A percentile compares a stretch with the other conserved stretches of the same genome.
phyloP scores from a whole-genome alignment of 2,113 vertebrate species.

The Columba janthina region DNA sequence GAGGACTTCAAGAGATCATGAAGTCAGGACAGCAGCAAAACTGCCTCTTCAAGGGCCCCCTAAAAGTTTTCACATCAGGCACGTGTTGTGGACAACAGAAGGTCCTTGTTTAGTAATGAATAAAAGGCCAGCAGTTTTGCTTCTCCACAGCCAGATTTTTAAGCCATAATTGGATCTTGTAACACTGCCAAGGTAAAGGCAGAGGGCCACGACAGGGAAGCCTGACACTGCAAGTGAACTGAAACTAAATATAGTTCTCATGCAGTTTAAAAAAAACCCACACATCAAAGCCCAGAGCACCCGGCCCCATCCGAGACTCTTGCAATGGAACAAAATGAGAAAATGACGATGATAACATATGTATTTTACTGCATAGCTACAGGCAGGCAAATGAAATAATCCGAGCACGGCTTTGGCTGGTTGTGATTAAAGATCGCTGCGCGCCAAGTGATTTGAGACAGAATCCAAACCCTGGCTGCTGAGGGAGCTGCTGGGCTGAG shows the following conservation, averaged over 20 bases:
- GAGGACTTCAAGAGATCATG: slow-evolving; percentile 24
- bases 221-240: slow-evolving; percentile 71
- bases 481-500: not conserved
- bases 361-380: slow-evolving; percentile 4
- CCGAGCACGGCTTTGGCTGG: not conserved
- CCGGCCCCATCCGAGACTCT: not conserved
- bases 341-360: slow-evolving; percentile 8
- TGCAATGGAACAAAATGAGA: slow-evolving; percentile 51
- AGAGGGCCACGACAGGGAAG: slow-evolving; percentile 70
- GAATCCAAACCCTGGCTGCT: not conserved
- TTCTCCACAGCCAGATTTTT: slow-evolving; percentile 71
- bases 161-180: slow-evolving; percentile 77
- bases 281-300: slow-evolving; percentile 51
- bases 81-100: slow-evolving; percentile 71
- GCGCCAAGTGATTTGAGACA: fast-evolving
- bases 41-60: slow-evolving; percentile 24
- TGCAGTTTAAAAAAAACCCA: slow-evolving; percentile 44
- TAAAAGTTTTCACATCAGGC: slow-evolving; percentile 40
- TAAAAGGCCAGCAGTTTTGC: slow-evolving; percentile 70
- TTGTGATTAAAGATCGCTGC: not conserved
- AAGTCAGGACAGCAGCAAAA: slow-evolving; percentile 9
- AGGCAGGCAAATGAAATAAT: slow-evolving; percentile 28
- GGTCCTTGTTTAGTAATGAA: slow-evolving; percentile 76
- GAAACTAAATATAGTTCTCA: slow-evolving; percentile 75
- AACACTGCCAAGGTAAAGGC: slow-evolving; percentile 71